Percentiles rank a stretch among this genome's conserved stretches.
phyloP scores from a whole-genome alignment of 2,797 vertebrate genomes.

The Gallinago nigripennis region DNA sequence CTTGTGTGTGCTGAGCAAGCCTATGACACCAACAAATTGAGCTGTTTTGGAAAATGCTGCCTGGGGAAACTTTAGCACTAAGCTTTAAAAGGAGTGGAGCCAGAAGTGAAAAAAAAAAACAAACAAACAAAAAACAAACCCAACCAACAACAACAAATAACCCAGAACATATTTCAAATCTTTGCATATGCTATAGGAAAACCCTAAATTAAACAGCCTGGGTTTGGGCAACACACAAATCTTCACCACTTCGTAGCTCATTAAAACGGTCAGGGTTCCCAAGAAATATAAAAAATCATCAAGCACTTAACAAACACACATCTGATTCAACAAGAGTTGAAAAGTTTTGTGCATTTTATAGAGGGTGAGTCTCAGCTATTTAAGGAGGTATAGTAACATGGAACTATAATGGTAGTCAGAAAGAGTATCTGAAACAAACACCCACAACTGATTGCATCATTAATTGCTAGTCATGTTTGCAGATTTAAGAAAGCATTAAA shows the following conservation, averaged over 20 bases:
- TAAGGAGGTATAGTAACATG: background rate
- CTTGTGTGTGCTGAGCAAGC: slow-evolving; percentile 46
- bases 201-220: slow-evolving; percentile 22
- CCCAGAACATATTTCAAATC: slow-evolving; percentile 44
- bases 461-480: background rate
- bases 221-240: slow-evolving; percentile 41
- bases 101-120: background rate
- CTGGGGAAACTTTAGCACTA: slow-evolving; percentile 52
- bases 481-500: background rate
- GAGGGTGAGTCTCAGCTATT: background rate
- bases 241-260: slow-evolving; percentile 26
- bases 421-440: background rate
- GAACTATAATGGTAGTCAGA: background rate
- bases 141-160: slow-evolving; percentile 23
- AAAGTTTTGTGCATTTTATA: background rate
- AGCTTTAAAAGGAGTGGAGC: background rate
- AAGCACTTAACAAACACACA: slow-evolving; percentile 26
- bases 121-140: background rate
- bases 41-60: slow-evolving; percentile 61
- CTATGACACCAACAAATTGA: slow-evolving; percentile 56
- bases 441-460: background rate
- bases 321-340: background rate
- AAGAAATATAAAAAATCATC: slow-evolving; percentile 29
- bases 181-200: slow-evolving; percentile 29
- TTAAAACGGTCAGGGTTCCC: slow-evolving; percentile 24